Evolutionary conservation across 2,113 vertebrate species (phyloP).

Genomic region (Clarias gariepinus): DNA sequence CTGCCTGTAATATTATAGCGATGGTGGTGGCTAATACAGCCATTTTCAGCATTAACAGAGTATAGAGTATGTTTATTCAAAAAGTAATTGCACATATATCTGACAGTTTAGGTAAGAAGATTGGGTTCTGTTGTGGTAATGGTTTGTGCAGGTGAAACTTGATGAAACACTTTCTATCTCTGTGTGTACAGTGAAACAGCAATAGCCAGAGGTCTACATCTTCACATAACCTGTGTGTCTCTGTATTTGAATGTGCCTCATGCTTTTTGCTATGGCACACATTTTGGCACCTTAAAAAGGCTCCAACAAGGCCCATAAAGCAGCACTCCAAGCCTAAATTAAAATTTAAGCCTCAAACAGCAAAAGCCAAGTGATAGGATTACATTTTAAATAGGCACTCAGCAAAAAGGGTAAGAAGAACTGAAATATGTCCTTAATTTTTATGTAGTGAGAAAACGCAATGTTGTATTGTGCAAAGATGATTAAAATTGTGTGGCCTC

Average conservation of each 20-base stretch:
- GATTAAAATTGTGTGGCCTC: neutral
- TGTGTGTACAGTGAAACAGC: conserved; percentile 38
- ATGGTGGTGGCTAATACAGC: neutral
- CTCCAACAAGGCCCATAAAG: conserved; percentile 51
- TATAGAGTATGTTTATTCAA: conserved; percentile 8
- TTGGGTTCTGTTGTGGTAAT: conserved; percentile 1
- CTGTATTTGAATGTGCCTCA: conserved; percentile 25
- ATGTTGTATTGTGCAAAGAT: neutral
- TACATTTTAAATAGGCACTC: conserved; percentile 59
- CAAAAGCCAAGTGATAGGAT: conserved; percentile 62
- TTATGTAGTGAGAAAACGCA: neutral
- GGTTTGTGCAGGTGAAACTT: conserved; percentile 27
- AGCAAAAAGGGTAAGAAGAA: conserved; percentile 42
- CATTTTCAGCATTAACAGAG: neutral
- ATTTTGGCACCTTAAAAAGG: conserved; percentile 37
- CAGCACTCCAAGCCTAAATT: conserved; percentile 57
- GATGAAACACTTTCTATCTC: conserved; percentile 34
- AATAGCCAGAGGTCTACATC: conserved; percentile 42
- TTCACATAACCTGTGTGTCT: conserved; percentile 51
- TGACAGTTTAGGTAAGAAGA: neutral
- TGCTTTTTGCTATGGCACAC: conserved; percentile 40
- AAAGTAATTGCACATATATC: conserved; percentile 10
- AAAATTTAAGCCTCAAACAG: conserved; percentile 65
- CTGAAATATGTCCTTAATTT: neutral
- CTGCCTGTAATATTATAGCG: conserved; percentile 2